A percentile compares a stretch with the other conserved stretches of the same genome.
Evolutionary conservation across 2,113 vertebrate genomes (phyloP).

Genomic region (Pachypanchax playfairii): DNA sequence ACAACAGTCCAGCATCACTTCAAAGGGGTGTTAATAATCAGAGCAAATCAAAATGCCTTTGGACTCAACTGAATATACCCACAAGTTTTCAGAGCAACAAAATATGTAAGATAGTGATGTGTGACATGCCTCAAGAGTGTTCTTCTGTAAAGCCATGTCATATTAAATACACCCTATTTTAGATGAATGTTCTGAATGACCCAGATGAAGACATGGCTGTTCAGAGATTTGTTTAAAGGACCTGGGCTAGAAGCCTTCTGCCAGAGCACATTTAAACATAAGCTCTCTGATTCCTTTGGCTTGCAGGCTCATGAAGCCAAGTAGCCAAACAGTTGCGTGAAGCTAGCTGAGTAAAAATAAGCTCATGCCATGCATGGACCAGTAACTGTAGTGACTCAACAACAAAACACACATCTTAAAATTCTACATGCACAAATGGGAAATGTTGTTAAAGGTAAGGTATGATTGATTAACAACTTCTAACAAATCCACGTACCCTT

Average conservation of each 20-base stretch:
- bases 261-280: not conserved
- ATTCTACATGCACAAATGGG: not conserved
- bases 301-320: slow-evolving; percentile 5
- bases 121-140: slow-evolving; percentile 5
- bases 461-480: too few species aligned
- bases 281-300: not conserved
- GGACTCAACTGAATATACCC: not conserved
- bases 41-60: slow-evolving; percentile 1
- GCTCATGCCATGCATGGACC: not conserved
- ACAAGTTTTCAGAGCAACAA: slow-evolving; percentile 1
- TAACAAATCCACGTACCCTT: too few species aligned
- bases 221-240: not conserved
- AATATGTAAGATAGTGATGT: not conserved
- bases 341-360: not conserved
- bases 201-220: not conserved
- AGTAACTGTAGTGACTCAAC: not conserved
- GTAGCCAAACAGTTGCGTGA: not conserved
- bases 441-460: too few species aligned
- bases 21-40: not conserved
- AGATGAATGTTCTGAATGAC: not conserved
- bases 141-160: not conserved
- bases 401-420: not conserved
- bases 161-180: not conserved
- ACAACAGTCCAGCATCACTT: not conserved
- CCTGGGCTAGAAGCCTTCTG: not conserved